Base-by-base conservation (phyloP, 1,140 invertebrate genomes). In the Limonius californicus region DNA sequence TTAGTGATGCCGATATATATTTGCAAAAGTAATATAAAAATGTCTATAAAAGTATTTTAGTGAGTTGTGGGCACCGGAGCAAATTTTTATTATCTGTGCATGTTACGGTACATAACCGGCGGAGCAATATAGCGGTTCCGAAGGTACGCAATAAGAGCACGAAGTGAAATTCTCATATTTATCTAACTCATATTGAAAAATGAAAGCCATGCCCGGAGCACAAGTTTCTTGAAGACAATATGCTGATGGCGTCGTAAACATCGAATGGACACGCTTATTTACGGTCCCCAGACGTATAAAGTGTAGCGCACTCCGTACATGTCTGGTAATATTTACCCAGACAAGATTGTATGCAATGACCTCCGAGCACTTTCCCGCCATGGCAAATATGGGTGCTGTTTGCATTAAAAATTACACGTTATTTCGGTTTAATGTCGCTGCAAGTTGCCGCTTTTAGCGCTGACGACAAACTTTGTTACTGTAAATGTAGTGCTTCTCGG, bases 351-450 rank as follows among this genome's bases (percentile, higher is more conserved):
- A 55, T 55, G 54, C 21, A 55, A 55, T 55, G 54, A 23, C 21
- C 54, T 55, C 54, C 2, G 54, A 32, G 54, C 20, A 19, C 20
- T 27, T 4, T 55, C 2, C n/a, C 30, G 12, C 14, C 14, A 32
- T 21, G 23, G 50, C 47, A 58, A 65, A 57, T 27, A 54, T 61
- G 23, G 54, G 16, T 19, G 16, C 16, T 59, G 63, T 64, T 67
- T 67, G 63, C 50, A 57, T 61, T 58, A 67, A 67, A 67, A 64
- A 64, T 67, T 66, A 63, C 58, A 61, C 59, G 55, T 55, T 58
- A 55, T 57, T 61, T 60, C 54, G 21, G 12, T 21, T 50, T 32
- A 54, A 65, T 57, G 53, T 66, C 63, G 58, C 53, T 43, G 23
- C 60, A 27, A 19, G 45, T 50, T 50, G 45, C 16, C 16, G 45